Evolutionary conservation across 2,797 vertebrate species (phyloP).

Genomic region (Australoheros facetus): DNA sequence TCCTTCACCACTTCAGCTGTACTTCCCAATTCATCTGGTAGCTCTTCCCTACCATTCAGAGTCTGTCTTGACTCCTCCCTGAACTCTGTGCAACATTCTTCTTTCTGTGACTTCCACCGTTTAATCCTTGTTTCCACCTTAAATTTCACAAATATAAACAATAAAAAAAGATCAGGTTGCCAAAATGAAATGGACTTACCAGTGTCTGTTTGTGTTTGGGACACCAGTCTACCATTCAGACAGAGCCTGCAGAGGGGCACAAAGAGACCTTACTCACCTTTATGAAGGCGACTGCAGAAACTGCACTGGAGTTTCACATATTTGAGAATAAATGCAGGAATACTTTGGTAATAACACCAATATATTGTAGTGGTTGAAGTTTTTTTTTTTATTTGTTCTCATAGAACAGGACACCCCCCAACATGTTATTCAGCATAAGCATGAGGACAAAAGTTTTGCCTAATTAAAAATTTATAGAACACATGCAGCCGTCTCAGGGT

Average conservation of each 20-base stretch:
- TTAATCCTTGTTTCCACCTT: not conserved
- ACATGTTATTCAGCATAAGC: no score
- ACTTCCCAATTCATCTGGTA: not conserved
- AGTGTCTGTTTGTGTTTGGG: slow-evolving; percentile 74
- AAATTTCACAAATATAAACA: not conserved
- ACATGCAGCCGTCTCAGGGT: not conserved
- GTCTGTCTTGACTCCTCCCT: not conserved
- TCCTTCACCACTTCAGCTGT: not conserved
- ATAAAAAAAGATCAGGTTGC: no score
- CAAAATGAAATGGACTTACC: slow-evolving; percentile 74
- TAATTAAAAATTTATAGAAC: not conserved
- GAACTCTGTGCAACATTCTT: not conserved
- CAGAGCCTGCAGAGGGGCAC: slow-evolving; percentile 84
- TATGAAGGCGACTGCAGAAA: not conserved
- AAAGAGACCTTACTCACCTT: not conserved
- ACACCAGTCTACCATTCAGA: slow-evolving; percentile 88
- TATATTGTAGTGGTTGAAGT: not conserved
- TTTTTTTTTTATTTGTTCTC: not conserved
- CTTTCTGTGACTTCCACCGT: not conserved
- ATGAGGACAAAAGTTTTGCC: not conserved
- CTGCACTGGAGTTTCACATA: not conserved
- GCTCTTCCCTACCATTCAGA: not conserved
- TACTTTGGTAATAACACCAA: not conserved
- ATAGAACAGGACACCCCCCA: not conserved
- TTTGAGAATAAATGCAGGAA: not conserved